Base-by-base conservation (phyloP, 2,888 invertebrate species). In the Cacoxenus indagator region DNA sequence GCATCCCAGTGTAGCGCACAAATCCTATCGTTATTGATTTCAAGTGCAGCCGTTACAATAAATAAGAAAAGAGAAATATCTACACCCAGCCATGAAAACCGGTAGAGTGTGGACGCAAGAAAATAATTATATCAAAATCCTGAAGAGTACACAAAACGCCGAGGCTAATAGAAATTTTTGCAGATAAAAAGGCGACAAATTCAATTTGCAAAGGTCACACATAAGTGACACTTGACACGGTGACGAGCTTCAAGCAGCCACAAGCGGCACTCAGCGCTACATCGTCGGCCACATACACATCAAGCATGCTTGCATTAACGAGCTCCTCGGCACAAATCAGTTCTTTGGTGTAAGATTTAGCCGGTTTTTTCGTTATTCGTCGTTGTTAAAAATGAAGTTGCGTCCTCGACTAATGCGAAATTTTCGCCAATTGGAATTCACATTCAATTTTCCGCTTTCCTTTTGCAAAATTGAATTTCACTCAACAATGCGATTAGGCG, bases 171-270 rank as follows among this genome's bases (percentile, higher is more conserved):
- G 84, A 83, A 84, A 85, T 85, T 76, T 79, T 84, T 82, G 71
- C 83, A 83, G 84, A 78, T 83, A 85, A 79, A 86, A 82, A 84
- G 83, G 78, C 73, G 82, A 78, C 78, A 85, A 85, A 85, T 86
- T 86, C 75, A 85, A 86, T 85, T 86, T 86, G 77, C 79, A 83
- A 85, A 86, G 85, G 86, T 86, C 85, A 86, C 78, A 83, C 81
- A 78, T 76, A 76, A 82, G 80, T 84, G 82, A 81, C 81, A 85
- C 84, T 85, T 82, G 81, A 84, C 77, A 77, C 57, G 43, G 51
- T 37, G 37, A 37, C n/a, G 17, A 17, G 8, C 64, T 65, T 55
- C 27, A 48, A 27, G 51, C 79, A 79, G 80, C 78, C 79, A 73
- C 11, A 43, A n/a, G 45, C n/a, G 45, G 45, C 45, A 43, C 5